Percentiles rank a stretch among this genome's conserved stretches.
Evolutionary conservation across 2,888 invertebrate species (phyloP).

Genomic region (Dimorphilus gyrociliatus): DNA sequence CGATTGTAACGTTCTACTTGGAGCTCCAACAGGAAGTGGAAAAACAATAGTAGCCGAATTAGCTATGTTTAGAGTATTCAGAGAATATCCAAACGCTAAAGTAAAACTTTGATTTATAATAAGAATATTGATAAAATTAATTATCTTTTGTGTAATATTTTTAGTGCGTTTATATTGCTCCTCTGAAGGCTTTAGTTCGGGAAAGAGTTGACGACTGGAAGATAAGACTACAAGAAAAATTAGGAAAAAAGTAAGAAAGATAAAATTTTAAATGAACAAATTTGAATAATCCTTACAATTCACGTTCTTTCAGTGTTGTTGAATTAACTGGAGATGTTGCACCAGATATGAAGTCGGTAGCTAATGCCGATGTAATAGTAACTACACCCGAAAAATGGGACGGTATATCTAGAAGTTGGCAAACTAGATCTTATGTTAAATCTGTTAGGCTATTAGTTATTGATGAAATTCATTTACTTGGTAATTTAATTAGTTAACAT

Average conservation of each 20-base stretch:
- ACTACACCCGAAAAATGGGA: constrained; percentile 99
- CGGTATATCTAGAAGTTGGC: constrained; percentile 94
- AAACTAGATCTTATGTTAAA: constrained; percentile 76
- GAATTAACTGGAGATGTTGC: constrained; percentile 87
- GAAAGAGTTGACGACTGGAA: constrained; percentile 89
- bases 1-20: constrained; percentile 71
- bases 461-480: constrained; percentile 93
- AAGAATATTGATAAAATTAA: background rate
- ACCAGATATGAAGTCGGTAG: constrained; percentile 67
- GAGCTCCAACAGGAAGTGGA: constrained; percentile 86
- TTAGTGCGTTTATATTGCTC: constrained; percentile 83
- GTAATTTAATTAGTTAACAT: constrained; percentile 38
- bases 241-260: constrained; percentile 42
- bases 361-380: constrained; percentile 72
- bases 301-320: constrained; percentile 49
- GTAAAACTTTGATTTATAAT: too few species aligned
- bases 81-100: constrained; percentile 50
- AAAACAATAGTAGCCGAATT: constrained; percentile 97
- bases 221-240: constrained; percentile 30
- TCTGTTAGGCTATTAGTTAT: constrained; percentile 79
- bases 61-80: constrained; percentile 81
- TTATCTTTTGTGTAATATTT: constrained; percentile 4
- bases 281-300: background rate
- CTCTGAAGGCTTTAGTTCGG: constrained; percentile 86
- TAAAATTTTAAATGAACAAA: background rate